Conservation (phyloP, 64 coral and sea anemone genomes). For the Anthopleura sola region DNA sequence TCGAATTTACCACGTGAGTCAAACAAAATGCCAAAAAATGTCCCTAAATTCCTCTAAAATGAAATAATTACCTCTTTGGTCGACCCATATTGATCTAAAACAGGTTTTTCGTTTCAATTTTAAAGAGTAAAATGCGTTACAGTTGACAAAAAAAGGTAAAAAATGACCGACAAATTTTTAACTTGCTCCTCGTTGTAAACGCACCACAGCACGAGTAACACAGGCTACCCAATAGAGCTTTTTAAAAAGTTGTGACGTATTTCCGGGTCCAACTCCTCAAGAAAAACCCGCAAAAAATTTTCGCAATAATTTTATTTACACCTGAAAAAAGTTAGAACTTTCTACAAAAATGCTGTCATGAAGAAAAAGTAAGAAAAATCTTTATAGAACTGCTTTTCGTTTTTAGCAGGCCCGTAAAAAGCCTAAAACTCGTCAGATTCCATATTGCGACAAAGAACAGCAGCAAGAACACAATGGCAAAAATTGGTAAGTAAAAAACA, state of each 20-base stretch:
- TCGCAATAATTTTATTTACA: too few relatives aligned
- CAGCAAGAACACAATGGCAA: too few relatives aligned
- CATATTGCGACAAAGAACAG: too few relatives aligned
- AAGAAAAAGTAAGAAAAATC: too few relatives aligned
- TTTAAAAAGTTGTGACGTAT: background rate
- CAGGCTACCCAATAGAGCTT: background rate
- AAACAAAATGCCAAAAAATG: background rate
- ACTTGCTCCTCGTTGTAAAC: background rate
- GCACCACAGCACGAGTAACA: background rate
- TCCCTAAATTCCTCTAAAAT: background rate
- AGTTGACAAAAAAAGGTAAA: background rate
- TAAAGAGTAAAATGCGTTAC: background rate
- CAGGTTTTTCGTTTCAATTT: background rate
- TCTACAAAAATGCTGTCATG: too few relatives aligned
- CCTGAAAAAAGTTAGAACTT: too few relatives aligned
- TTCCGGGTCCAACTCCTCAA: too few relatives aligned
- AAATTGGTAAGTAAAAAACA: too few relatives aligned
- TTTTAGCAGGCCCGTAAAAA: too few relatives aligned
- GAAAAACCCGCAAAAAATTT: too few relatives aligned
- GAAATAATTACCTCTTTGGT: slow-evolving; percentile 31
- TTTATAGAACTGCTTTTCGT: too few relatives aligned
- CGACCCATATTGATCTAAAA: slow-evolving; percentile 28
- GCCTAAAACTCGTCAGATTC: too few relatives aligned
- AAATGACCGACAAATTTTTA: background rate
- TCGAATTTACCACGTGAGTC: background rate